Evolutionary conservation across 1,140 invertebrate species (phyloP), one percentile per base, ranked within the genome.

Genomic region (Eupristina koningsbergeri): DNA sequence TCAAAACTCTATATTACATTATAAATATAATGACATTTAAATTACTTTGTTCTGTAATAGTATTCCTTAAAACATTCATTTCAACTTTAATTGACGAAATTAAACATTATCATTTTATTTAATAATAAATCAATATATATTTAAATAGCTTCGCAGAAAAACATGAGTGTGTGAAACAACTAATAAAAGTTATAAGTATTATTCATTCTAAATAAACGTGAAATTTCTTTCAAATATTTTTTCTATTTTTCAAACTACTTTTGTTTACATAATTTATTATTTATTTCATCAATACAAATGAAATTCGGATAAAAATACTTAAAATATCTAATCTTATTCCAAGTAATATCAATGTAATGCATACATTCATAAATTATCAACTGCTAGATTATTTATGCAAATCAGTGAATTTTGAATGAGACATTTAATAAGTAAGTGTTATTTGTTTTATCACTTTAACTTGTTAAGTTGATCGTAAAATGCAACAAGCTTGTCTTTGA

Each of bases 311-410:
- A 26, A 58, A 58, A 53, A 26, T 58, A 22, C 53, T 7, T 36
- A 17, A 5, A 31, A 34, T 22, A 36, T 17, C 15, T 67, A 19
- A 36, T 67, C 31, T 67, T 31, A 36, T 34, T 50, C 13, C 17
- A 17, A 36, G 36, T 1, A 34, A 67, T 36, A 36, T 22, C 15
- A 67, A 36, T 67, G 22, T 29, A 34, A 34, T 15, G 34, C 63
- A 6, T 17, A 29, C 15, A 64, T 53, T 15, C n/a, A n/a, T 61
- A 29, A 15, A 3, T 36, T 36, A 36, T 22, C 29, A 0, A 67
- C 36, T 34, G 64, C 36, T 67, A 67, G 36, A 67, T 36, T 67
- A 67, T 67, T 67, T 36, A 67, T 67, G 64, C 15, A 67, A 36
- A 67, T 67, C 34, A 36, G 29, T 67, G 15, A 36, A 67, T 67